A percentile compares a stretch with the other conserved stretches of the same genome.
Evolutionary conservation across 2,888 invertebrate genomes (phyloP).

Genomic region (Anaspis maculata): DNA sequence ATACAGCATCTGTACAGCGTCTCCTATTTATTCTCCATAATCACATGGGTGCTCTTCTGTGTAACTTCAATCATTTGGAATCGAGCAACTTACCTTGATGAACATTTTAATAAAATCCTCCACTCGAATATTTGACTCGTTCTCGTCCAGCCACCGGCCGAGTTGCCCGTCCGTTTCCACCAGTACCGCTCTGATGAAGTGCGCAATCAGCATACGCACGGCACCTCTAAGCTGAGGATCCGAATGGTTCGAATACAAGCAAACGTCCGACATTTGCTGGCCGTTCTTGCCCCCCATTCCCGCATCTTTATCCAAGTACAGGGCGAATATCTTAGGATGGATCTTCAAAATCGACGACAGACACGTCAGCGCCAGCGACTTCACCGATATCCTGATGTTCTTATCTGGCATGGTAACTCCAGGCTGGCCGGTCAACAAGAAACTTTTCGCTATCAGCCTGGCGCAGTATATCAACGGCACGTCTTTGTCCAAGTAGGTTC

Average conservation of each 20-base stretch:
- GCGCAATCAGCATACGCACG: conserved; percentile 58
- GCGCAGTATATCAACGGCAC: conserved; percentile 63
- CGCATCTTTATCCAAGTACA: conserved; percentile 52
- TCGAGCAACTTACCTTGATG: conserved; percentile 22
- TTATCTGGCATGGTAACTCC: conserved; percentile 58
- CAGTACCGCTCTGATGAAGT: conserved; percentile 55
- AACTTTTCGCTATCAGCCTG: conserved; percentile 62
- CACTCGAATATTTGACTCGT: conserved; percentile 5
- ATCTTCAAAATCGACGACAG: conserved; percentile 65
- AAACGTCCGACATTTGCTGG: conserved; percentile 63
- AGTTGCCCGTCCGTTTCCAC: too few species aligned
- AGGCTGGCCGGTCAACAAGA: conserved; percentile 59
- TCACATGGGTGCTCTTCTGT: too few species aligned
- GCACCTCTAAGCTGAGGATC: conserved; percentile 79
- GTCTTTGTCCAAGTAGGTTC: conserved; percentile 55
- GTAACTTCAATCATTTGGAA: too few species aligned
- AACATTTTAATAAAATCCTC: conserved; percentile 19
- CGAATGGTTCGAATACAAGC: conserved; percentile 60
- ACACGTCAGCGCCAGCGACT: conserved; percentile 77
- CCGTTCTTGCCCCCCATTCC: conserved; percentile 15
- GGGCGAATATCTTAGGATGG: conserved; percentile 63
- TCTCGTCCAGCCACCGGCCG: too few species aligned
- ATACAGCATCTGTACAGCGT: too few species aligned
- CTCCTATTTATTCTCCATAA: too few species aligned
- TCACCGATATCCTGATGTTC: conserved; percentile 79